These are phyloP conservation scores for Zophobas atratus DNA, from an alignment of 1,140 invertebrate species.

Conservation along the genomic window DNA sequence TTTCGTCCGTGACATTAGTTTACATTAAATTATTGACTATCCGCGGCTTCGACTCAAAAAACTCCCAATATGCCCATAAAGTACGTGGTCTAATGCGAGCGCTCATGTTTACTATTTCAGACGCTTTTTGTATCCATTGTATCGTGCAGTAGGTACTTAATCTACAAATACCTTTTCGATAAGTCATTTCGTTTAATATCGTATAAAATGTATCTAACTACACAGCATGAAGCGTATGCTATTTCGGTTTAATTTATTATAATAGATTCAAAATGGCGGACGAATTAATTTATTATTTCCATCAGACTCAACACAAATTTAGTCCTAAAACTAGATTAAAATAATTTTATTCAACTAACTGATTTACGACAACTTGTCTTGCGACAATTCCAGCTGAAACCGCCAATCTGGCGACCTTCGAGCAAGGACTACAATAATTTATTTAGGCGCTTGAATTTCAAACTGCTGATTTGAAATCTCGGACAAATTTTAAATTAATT, in stretches of 20 bases:
- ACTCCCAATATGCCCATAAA: neutral
- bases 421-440: neutral
- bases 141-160: neutral
- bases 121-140: neutral
- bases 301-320: neutral
- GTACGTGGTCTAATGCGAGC: neutral
- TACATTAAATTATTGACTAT: conserved; percentile 20
- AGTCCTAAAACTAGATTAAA: conserved; percentile 18
- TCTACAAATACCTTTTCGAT: too few species aligned
- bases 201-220: too few species aligned
- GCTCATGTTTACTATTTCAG: too few species aligned
- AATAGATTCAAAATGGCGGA: conserved; percentile 7
- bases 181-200: too few species aligned
- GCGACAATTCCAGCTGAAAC: conserved; percentile 3
- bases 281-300: conserved; percentile 1
- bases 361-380: conserved; percentile 26
- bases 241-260: neutral
- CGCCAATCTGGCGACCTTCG: neutral
- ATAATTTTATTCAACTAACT: conserved; percentile 20
- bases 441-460: conserved; percentile 6
- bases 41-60: neutral
- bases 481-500: too few species aligned
- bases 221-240: too few species aligned
- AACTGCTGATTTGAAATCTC: neutral
- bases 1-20: conserved; percentile 8